Evolutionary conservation across 2,113 vertebrate genomes (phyloP).

Genomic region (Tyrannus savana): DNA sequence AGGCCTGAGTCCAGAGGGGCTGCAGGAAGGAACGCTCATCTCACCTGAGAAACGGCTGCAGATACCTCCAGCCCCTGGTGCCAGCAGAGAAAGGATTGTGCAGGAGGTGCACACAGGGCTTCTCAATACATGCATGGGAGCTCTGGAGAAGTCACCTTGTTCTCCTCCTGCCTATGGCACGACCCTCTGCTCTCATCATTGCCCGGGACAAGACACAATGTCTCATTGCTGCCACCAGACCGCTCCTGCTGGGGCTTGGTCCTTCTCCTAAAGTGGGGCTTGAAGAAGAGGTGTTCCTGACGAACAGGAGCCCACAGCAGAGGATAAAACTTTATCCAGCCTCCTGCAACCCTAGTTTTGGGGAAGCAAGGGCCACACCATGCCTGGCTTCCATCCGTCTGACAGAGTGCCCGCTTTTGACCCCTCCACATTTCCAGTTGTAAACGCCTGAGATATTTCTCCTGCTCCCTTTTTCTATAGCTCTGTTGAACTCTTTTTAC

Average conservation of each 20-base stretch:
- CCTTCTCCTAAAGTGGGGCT: not conserved
- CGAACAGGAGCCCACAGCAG: not conserved
- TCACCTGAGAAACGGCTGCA: not conserved
- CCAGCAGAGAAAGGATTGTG: not conserved
- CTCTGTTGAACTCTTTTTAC: not conserved
- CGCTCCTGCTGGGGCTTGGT: not conserved
- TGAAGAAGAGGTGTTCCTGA: not conserved
- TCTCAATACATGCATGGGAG: rapidly evolving
- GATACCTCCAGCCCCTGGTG: not conserved
- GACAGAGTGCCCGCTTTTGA: not conserved
- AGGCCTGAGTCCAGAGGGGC: not conserved
- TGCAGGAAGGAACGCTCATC: not conserved
- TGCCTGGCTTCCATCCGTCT: not conserved
- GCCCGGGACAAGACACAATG: not conserved
- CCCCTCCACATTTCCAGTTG: not conserved
- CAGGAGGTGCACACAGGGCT: not conserved
- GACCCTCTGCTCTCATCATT: rapidly evolving
- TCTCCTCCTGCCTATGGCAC: not conserved
- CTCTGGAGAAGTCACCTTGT: rapidly evolving
- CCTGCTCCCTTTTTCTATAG: not conserved
- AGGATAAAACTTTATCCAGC: not conserved
- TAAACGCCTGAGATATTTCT: not conserved
- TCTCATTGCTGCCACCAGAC: not conserved
- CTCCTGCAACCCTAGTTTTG: rapidly evolving
- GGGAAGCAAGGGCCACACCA: not conserved